Percentiles rank a stretch among this genome's conserved stretches.
phyloP scores from a whole-genome alignment of 1,140 invertebrate species.

The Meloidogyne exigua region DNA sequence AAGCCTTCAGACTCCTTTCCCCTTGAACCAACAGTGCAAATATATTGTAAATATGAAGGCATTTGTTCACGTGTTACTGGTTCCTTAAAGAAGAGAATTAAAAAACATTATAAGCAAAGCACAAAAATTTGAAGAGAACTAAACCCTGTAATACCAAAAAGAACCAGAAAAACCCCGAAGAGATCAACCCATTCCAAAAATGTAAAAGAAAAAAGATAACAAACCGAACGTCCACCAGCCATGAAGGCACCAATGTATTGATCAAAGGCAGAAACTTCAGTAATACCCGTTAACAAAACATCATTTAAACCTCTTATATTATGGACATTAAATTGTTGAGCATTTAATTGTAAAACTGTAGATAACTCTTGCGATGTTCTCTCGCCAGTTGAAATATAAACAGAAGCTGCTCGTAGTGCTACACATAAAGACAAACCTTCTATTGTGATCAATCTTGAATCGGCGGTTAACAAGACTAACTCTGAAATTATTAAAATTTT shows the following conservation, averaged over 20 bases:
- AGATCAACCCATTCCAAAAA: too few species aligned
- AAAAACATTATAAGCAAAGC: too few species aligned
- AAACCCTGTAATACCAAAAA: too few species aligned
- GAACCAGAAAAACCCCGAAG: too few species aligned
- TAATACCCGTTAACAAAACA: constrained; percentile 20
- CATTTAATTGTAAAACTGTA: constrained; percentile 31
- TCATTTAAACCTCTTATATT: constrained; percentile 17
- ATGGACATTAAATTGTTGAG: constrained; percentile 33
- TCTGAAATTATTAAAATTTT: constrained; percentile 3
- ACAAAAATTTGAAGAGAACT: too few species aligned
- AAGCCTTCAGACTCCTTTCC: not conserved
- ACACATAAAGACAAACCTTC: constrained; percentile 38
- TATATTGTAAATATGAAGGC: constrained; percentile 14
- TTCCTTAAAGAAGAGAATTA: constrained; percentile 7
- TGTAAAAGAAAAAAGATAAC: not conserved
- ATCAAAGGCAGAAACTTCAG: constrained; percentile 28
- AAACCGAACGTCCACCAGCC: constrained; percentile 5
- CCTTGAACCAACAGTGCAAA: constrained; percentile 7
- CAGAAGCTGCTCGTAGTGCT: constrained; percentile 23
- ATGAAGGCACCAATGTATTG: constrained; percentile 36
- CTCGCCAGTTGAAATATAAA: constrained; percentile 32
- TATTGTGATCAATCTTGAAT: constrained; percentile 30
- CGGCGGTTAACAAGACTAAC: constrained; percentile 24
- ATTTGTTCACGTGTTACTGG: constrained; percentile 17
- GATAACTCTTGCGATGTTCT: constrained; percentile 39